phyloP scores from a whole-genome alignment of 2,113 vertebrate genomes.

The Seriola dumerili region DNA sequence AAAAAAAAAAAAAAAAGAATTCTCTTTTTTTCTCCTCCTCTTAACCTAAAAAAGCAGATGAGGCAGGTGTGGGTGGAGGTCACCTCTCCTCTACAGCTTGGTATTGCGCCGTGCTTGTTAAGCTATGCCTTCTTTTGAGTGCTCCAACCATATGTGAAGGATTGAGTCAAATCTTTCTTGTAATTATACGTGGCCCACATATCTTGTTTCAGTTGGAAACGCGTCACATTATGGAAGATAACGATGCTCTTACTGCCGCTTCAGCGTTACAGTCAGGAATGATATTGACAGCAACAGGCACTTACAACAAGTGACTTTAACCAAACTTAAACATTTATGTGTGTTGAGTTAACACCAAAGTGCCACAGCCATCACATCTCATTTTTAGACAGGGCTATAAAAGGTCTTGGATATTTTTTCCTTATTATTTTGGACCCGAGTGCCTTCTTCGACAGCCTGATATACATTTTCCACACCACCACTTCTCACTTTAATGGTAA shows the following conservation, averaged over 20 bases:
- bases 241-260: not conserved
- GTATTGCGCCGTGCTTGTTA: not conserved
- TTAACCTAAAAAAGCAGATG: not conserved
- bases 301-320: not conserved
- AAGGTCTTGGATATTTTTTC: not conserved
- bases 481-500: constrained; percentile 36
- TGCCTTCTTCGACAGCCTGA: constrained; percentile 9
- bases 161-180: not conserved
- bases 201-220: not conserved
- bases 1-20: not conserved
- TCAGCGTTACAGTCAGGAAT: not conserved
- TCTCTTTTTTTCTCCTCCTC: not conserved
- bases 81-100: not conserved
- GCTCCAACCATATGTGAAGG: not conserved
- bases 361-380: not conserved
- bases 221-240: not conserved
- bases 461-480: constrained; percentile 32
- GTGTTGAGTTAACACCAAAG: constrained; percentile 5
- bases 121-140: not conserved
- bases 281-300: constrained; percentile 2
- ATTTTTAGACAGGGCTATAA: constrained; percentile 1
- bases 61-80: not conserved
- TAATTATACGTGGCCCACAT: not conserved
- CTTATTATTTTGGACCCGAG: not conserved
- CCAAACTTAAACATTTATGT: not conserved